A percentile compares a stretch with the other conserved stretches of the same genome.
These are phyloP conservation scores for Nesidiocoris tenuis DNA, from an alignment of 2,888 invertebrate species.

Conservation along the genomic window DNA sequence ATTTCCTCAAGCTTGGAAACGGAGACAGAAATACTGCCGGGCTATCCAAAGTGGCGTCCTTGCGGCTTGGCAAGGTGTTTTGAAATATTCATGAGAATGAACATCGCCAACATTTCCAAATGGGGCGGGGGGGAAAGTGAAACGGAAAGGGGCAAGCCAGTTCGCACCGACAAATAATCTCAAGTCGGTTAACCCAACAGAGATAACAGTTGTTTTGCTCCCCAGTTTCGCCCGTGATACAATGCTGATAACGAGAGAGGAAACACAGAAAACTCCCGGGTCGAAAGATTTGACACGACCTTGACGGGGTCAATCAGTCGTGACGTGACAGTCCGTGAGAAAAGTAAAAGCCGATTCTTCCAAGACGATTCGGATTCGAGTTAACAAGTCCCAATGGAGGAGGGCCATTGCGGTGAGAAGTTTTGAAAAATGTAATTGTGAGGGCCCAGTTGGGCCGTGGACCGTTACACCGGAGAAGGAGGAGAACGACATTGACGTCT, in stretches of 20 bases:
- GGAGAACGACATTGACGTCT: no score
- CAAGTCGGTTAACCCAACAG: background rate
- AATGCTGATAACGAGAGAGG: background rate
- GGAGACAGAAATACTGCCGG: no score
- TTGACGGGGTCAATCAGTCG: conserved; percentile 10
- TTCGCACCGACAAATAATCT: background rate
- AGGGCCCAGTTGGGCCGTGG: conserved; percentile 36
- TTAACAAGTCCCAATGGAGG: background rate
- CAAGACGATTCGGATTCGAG: background rate
- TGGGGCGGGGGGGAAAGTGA: background rate
- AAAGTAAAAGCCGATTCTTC: background rate
- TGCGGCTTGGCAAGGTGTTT: no score
- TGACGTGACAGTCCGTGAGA: background rate
- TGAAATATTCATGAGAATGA: no score
- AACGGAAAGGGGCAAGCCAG: background rate
- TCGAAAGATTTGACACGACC: conserved; percentile 6
- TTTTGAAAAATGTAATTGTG: conserved; percentile 28
- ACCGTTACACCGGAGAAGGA: conserved; percentile 30
- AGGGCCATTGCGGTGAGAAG: background rate
- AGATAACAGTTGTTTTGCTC: background rate
- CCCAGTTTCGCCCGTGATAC: background rate
- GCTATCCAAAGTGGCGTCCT: no score
- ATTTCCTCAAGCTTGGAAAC: no score
- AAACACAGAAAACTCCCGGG: background rate
- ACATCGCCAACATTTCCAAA: no score